phyloP scores from a whole-genome alignment of 1,140 invertebrate genomes.

The Drosophila lini region DNA sequence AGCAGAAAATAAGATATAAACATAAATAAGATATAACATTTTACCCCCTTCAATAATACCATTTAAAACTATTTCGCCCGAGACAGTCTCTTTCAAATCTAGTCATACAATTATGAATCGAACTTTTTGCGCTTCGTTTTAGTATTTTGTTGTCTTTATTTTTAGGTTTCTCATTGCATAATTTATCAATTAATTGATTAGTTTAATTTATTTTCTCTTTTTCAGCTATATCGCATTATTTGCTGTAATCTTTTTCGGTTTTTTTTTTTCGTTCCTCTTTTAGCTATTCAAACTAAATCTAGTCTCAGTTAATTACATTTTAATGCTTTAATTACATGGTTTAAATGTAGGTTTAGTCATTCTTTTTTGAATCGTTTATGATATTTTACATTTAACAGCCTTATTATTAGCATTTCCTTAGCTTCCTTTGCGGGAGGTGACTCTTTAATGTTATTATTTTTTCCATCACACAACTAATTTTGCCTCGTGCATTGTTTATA shows the following conservation, averaged over 20 bases:
- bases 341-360: slow-evolving; percentile 57
- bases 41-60: not conserved
- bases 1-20: not conserved
- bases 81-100: not conserved
- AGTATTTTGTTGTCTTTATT: slow-evolving; percentile 56
- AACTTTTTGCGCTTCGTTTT: slow-evolving; percentile 23
- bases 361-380: slow-evolving; percentile 69
- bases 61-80: not conserved
- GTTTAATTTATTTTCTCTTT: slow-evolving; percentile 44
- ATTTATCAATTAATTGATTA: slow-evolving; percentile 79
- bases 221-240: slow-evolving; percentile 48
- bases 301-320: slow-evolving; percentile 75
- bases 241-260: slow-evolving; percentile 59
- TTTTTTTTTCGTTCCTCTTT: slow-evolving; percentile 24
- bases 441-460: slow-evolving; percentile 17
- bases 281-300: slow-evolving; percentile 76
- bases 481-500: slow-evolving; percentile 35
- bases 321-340: slow-evolving; percentile 77
- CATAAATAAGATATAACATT: not conserved
- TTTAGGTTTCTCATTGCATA: slow-evolving; percentile 66
- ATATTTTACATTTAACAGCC: slow-evolving; percentile 84
- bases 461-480: slow-evolving; percentile 48
- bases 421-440: slow-evolving; percentile 63
- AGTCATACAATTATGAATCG: not conserved
- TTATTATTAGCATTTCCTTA: slow-evolving; percentile 82